Base-by-base conservation (phyloP, 2,113 vertebrate species). In the Istiophorus platypterus region DNA sequence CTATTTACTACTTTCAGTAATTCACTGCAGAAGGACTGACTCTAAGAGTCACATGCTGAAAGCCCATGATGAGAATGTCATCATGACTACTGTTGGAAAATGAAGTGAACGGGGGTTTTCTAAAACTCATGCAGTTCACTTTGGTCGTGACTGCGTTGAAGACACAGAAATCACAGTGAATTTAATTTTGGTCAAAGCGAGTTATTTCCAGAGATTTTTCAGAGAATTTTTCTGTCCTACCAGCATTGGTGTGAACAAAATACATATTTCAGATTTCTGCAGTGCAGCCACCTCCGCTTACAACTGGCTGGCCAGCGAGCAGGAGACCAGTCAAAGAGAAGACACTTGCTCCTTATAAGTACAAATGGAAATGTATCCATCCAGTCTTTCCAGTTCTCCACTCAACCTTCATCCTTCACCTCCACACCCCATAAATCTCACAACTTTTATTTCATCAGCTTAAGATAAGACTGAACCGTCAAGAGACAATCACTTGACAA, bases 201-300 rank as follows among this genome's bases (percentile, higher is more conserved):
- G 42, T 24, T 6, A 56, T 41, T 4, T 22, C 51, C 27, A 39
- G 9, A 13, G 27, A 8, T 39, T n/a, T n/a, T n/a, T n/a, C n/a
- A n/a, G n/a, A n/a, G n/a, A 42, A 59, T 41, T 57, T 10, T 13
- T 41, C 14, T 37, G 22, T 47, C 22, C 22, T 12, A 24, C 22
- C 18, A 2, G 1, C 27, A 41, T 22, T 26, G 22, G 15, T 20
- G 29, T 51, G 27, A 49, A 11, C 2, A 47, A 17, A 61, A 52
- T 18, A 5, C 45, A 54, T 31, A 22, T 76, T 54, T 61, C 24
- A 58, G 20, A 59, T 57, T 62, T 34, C 24, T 49, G 65, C 66
- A 72, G 51, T 54, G 29, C 54, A 70, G 15, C 45, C 20, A 20
- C 14, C 26, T 73, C 65, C 57, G 70, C 52, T 51, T 58, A 12